These are phyloP conservation scores for Cnemophilus loriae DNA, from an alignment of 2,113 vertebrate species.

Conservation along the genomic window DNA sequence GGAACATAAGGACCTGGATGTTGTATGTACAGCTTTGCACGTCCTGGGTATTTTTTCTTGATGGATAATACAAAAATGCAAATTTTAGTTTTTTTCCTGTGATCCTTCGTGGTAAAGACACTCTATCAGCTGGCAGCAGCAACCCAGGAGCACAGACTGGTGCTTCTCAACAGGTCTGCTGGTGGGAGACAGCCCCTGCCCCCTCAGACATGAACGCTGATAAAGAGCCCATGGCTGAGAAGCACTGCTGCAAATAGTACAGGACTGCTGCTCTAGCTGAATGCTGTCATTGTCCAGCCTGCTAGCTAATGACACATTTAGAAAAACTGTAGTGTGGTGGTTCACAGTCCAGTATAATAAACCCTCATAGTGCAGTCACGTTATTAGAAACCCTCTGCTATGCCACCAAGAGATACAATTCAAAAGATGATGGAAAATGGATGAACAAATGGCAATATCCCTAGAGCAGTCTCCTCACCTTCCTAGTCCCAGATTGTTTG, in stretches of 20 bases:
- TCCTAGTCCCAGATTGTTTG: background rate
- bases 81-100: background rate
- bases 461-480: background rate
- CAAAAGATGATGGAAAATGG: background rate
- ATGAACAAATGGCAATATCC: background rate
- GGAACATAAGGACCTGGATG: constrained; percentile 66
- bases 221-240: background rate
- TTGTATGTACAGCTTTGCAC: constrained; percentile 56
- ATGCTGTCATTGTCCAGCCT: background rate
- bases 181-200: background rate
- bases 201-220: background rate
- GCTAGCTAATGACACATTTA: background rate
- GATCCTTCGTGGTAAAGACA: background rate
- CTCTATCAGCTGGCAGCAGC: background rate
- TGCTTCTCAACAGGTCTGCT: background rate
- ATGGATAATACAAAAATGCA: background rate
- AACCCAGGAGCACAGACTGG: background rate
- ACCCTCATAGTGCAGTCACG: background rate
- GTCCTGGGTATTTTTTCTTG: background rate
- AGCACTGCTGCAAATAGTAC: background rate
- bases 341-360: background rate
- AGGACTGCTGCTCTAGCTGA: background rate
- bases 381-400: background rate
- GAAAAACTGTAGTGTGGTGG: background rate
- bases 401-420: background rate